Base-by-base conservation (phyloP, 2,113 vertebrate genomes). In the Spizaetus ornatus region DNA sequence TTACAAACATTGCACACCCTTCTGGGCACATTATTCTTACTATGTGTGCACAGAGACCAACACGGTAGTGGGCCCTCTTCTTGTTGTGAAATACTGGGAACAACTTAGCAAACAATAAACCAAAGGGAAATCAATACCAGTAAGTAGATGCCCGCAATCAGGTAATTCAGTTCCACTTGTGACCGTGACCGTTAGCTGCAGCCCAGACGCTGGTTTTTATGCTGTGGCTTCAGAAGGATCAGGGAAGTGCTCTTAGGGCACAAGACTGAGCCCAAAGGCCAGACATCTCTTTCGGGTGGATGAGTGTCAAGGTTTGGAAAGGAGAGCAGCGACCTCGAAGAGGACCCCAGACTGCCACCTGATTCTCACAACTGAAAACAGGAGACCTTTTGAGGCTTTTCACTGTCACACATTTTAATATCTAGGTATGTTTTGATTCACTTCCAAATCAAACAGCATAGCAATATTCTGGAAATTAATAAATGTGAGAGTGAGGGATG, bases 391-490 rank as follows among this genome's bases (percentile, higher is more conserved):
- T 42, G 40, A 79, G 85, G 47, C 6, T 91, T 92, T 94, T 79
- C 47, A 38, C 14, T 84, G 36, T 58, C 42, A 34, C 25, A 84
- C 8, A 8, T 95, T 93, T 88, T 73, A 91, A 91, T 82, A 93
- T 47, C 80, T 50, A 53, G 65, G 48, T 81, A 76, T 36, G 31
- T 67, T 82, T 74, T 94, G 81, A 73, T 88, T 96, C 77, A 26
- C 32, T 95, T 95, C 90, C 93, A 97, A 95, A 92, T 92, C 95
- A 96, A 96, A 94, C 71, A 94, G 78, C 65, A 62, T 31, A 81
- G 42, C 79, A 82, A 61, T 92, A 76, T 63, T 82, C 71, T 83
- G 31, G 13, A 94, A 97, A 97, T 96, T 95, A 97, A 97, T 95
- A 90, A 93, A 77, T 53, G 87, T 63, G 88, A 84, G 82, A 81